These are phyloP conservation scores for Corythaeola cristata DNA, from an alignment of 2,113 vertebrate species.

Conservation along the genomic window DNA sequence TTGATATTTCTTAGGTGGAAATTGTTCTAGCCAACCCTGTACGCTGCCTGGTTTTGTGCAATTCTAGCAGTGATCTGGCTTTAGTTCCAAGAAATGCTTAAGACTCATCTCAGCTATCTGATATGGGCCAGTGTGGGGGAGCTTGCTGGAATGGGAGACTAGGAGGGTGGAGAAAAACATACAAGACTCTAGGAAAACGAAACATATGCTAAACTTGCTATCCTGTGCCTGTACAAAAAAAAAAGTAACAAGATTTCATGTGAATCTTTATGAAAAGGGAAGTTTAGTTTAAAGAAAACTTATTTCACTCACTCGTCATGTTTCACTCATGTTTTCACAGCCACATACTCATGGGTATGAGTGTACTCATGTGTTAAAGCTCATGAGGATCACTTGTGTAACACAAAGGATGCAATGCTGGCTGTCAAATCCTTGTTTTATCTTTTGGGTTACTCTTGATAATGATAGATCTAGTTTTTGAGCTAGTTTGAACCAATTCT, in stretches of 20 bases:
- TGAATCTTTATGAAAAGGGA: not conserved
- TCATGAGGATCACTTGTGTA: not conserved
- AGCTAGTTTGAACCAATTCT: not conserved
- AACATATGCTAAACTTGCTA: not conserved
- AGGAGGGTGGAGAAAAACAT: not conserved
- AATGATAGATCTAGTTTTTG: not conserved
- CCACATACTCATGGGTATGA: fast-evolving
- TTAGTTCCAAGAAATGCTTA: not conserved
- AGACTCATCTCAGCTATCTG: not conserved
- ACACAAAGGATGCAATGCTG: not conserved
- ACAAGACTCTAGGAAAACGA: not conserved
- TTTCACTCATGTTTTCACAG: not conserved
- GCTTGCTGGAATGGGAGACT: not conserved
- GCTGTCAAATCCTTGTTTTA: not conserved
- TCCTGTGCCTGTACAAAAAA: not conserved
- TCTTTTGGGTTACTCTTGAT: not conserved
- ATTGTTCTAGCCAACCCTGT: not conserved
- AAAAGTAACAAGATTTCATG: not conserved
- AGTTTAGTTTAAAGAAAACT: not conserved
- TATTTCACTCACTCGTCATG: not conserved
- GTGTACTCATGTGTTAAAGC: not conserved
- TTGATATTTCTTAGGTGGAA: not conserved
- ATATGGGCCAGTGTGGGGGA: not conserved
- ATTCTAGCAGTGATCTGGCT: not conserved
- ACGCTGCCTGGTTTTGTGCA: not conserved